These are phyloP conservation scores for Cydia fagiglandana DNA, from an alignment of 1,140 invertebrate species.

Conservation along the genomic window DNA sequence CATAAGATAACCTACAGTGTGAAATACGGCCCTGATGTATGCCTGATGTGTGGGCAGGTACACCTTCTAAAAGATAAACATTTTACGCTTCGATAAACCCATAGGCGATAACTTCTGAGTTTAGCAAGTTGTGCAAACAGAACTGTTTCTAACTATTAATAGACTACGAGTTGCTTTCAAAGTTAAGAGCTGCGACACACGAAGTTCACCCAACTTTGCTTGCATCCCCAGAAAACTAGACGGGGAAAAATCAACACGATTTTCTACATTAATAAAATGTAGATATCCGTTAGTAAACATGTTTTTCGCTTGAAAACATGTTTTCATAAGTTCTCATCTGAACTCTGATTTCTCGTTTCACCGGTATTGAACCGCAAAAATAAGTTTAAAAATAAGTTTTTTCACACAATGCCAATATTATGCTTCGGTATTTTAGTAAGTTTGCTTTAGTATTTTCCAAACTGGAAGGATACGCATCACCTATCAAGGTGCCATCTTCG, in stretches of 20 bases:
- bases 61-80: neutral
- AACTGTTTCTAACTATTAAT: slow-evolving; percentile 14
- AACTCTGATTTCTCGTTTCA: neutral
- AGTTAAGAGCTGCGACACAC: slow-evolving; percentile 13
- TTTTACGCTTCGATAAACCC: neutral
- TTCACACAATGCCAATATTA: too few species aligned
- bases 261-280: slow-evolving; percentile 4
- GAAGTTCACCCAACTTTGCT: slow-evolving; percentile 2
- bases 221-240: slow-evolving; percentile 3
- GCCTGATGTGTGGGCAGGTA: too few species aligned
- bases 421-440: neutral
- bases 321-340: neutral
- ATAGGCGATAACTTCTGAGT: neutral
- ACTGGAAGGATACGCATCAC: too few species aligned
- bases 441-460: neutral
- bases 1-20: too few species aligned
- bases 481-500: too few species aligned
- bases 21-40: too few species aligned
- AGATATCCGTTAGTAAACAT: neutral
- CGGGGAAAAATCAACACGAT: neutral
- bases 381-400: neutral
- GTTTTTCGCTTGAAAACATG: neutral
- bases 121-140: neutral
- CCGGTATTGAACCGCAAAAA: neutral
- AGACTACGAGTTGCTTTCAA: slow-evolving; percentile 1